Conservation (phyloP, 1,140 invertebrate genomes). For the Formica selysi region DNA sequence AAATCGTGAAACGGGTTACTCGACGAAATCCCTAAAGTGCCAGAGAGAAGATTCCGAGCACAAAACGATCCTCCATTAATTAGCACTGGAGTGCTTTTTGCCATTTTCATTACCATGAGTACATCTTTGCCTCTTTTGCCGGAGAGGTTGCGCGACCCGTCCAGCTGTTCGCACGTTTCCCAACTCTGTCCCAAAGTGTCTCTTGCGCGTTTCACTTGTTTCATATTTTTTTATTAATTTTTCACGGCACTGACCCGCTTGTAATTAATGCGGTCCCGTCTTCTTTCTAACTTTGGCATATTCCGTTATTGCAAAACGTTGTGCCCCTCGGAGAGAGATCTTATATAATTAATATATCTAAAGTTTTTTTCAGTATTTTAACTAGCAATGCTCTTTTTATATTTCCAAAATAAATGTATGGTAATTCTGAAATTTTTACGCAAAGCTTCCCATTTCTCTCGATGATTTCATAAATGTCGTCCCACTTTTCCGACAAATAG, state of each 20-base stretch:
- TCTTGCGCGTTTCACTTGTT: constrained; percentile 39
- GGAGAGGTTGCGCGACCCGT: constrained; percentile 63
- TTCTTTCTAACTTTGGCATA: constrained; percentile 13
- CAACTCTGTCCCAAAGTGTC: constrained; percentile 48
- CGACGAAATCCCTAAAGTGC: constrained; percentile 64
- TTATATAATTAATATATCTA: constrained; percentile 32
- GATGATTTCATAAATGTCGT: not conserved
- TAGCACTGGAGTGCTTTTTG: constrained; percentile 73
- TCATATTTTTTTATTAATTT: constrained; percentile 53
- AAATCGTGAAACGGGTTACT: constrained; percentile 37
- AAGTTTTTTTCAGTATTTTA: constrained; percentile 22
- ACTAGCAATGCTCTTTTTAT: constrained; percentile 4
- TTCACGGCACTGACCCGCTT: constrained; percentile 45
- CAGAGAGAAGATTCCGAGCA: constrained; percentile 59
- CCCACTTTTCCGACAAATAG: not conserved
- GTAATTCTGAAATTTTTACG: not conserved
- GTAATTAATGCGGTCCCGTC: constrained; percentile 40
- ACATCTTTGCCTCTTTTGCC: constrained; percentile 49
- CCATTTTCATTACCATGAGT: constrained; percentile 71
- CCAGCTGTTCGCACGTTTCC: constrained; percentile 68
- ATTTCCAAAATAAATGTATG: not conserved
- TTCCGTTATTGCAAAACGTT: not conserved
- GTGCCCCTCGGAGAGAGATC: not conserved
- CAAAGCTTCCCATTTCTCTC: not conserved
- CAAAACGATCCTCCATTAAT: constrained; percentile 75